These are phyloP conservation scores for Laticauda laticaudata DNA, from an alignment of 2,113 vertebrate species.

Conservation along the genomic window DNA sequence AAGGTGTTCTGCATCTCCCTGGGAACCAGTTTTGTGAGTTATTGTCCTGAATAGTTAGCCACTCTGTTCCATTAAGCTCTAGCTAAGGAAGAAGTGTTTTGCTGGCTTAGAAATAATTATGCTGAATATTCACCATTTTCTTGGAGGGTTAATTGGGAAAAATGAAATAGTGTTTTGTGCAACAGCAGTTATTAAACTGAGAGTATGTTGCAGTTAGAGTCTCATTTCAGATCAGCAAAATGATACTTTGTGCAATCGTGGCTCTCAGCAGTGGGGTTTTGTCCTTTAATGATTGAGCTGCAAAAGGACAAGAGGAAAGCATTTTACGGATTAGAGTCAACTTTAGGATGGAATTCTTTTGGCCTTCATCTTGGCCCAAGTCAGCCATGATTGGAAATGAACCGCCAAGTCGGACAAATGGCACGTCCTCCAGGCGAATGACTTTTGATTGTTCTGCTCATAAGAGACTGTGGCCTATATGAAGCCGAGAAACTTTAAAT, in stretches of 20 bases:
- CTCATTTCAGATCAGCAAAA: constrained; percentile 47
- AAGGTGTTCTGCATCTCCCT: constrained; percentile 4
- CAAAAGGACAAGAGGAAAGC: constrained; percentile 48
- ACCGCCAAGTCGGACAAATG: constrained; percentile 51
- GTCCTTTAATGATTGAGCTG: constrained; percentile 56
- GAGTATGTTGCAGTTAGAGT: constrained; percentile 54
- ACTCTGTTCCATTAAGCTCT: constrained; percentile 38
- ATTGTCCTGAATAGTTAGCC: constrained; percentile 23
- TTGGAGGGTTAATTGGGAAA: constrained; percentile 50
- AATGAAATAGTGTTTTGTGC: constrained; percentile 46
- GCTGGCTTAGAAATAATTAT: constrained; percentile 49
- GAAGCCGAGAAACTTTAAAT: constrained; percentile 64
- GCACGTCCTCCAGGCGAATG: constrained; percentile 63
- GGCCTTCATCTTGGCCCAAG: constrained; percentile 48
- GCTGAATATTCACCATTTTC: constrained; percentile 57
- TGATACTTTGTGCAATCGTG: constrained; percentile 42
- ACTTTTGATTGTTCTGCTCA: constrained; percentile 67
- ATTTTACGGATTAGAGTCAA: constrained; percentile 55
- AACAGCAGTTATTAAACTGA: constrained; percentile 58
- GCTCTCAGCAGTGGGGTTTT: constrained; percentile 51
- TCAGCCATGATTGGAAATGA: constrained; percentile 47
- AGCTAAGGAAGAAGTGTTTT: constrained; percentile 40
- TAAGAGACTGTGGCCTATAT: constrained; percentile 67
- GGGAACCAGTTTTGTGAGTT: constrained; percentile 21
- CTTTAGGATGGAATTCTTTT: constrained; percentile 49